Conservation (phyloP, 2,113 vertebrate species). For the Ophthalmolycus amberensis region DNA sequence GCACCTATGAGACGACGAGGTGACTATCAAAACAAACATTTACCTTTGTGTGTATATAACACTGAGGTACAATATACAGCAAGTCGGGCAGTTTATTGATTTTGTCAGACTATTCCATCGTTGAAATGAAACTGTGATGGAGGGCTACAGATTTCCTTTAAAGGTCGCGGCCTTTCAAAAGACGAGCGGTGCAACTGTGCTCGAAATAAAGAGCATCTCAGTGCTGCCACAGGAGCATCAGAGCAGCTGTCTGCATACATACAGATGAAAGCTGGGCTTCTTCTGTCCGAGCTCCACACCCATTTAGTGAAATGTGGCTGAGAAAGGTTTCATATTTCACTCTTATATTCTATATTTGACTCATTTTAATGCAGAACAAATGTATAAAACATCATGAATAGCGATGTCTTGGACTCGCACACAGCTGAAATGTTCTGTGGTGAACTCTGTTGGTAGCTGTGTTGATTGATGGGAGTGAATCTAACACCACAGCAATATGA, state of each 20-base stretch:
- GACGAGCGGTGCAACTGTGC: slow-evolving; percentile 31
- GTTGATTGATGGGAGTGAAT: slow-evolving; percentile 34
- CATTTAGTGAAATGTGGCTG: background rate
- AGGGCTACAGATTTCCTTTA: slow-evolving; percentile 32
- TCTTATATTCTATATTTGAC: background rate
- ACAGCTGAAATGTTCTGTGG: slow-evolving; percentile 20
- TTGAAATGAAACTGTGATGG: slow-evolving; percentile 39
- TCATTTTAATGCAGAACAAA: background rate
- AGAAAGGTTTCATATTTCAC: background rate
- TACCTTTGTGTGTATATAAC: slow-evolving; percentile 15
- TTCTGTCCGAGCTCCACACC: background rate
- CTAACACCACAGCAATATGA: slow-evolving; percentile 64
- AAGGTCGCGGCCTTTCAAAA: slow-evolving; percentile 54
- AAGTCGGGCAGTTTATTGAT: slow-evolving; percentile 4
- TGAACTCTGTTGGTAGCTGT: slow-evolving; percentile 16
- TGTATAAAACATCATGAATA: background rate
- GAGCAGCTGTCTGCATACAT: slow-evolving; percentile 22
- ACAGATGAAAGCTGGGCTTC: background rate
- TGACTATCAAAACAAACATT: slow-evolving; percentile 59
- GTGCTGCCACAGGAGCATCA: slow-evolving; percentile 9
- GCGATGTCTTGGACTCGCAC: background rate
- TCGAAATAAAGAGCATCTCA: slow-evolving; percentile 31
- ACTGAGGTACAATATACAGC: background rate
- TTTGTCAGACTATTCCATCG: background rate
- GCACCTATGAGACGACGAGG: slow-evolving; percentile 25